A percentile compares a stretch with the other conserved stretches of the same genome.
Evolutionary conservation across 2,888 invertebrate species (phyloP).

Genomic region (Phyto melanocephala): DNA sequence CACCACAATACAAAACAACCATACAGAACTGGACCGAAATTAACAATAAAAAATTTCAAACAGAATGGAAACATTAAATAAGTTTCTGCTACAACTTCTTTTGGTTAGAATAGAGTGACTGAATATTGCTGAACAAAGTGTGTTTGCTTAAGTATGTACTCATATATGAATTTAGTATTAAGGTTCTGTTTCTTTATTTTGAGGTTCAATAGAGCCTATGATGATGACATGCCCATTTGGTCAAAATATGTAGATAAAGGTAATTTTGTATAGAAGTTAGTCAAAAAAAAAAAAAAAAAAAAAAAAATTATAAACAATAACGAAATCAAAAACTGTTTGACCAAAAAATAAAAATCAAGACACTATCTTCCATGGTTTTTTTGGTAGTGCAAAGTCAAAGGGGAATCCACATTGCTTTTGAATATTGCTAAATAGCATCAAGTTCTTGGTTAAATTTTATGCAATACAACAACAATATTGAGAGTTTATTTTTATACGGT

Average conservation of each 20-base stretch:
- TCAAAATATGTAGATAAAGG: conserved; percentile 65
- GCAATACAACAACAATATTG: conserved; percentile 24
- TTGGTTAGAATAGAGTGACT: conserved; percentile 11
- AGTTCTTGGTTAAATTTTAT: conserved; percentile 34
- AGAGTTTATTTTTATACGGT: conserved; percentile 26
- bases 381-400: conserved; percentile 10
- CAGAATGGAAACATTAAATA: conserved; percentile 18
- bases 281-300: conserved; percentile 48
- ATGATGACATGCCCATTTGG: conserved; percentile 69
- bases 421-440: conserved; percentile 53
- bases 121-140: background rate
- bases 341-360: conserved; percentile 11
- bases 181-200: conserved; percentile 18
- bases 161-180: conserved; percentile 47
- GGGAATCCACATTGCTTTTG: conserved; percentile 58
- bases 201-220: conserved; percentile 67
- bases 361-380: conserved; percentile 15
- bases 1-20: conserved; percentile 4
- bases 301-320: conserved; percentile 16
- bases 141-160: conserved; percentile 1
- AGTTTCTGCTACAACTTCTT: conserved; percentile 40
- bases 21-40: conserved; percentile 43
- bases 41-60: background rate
- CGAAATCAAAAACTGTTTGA: conserved; percentile 42
- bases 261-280: conserved; percentile 51